Base-by-base conservation (phyloP, 2,888 invertebrate genomes). In the Bellardia pandia region DNA sequence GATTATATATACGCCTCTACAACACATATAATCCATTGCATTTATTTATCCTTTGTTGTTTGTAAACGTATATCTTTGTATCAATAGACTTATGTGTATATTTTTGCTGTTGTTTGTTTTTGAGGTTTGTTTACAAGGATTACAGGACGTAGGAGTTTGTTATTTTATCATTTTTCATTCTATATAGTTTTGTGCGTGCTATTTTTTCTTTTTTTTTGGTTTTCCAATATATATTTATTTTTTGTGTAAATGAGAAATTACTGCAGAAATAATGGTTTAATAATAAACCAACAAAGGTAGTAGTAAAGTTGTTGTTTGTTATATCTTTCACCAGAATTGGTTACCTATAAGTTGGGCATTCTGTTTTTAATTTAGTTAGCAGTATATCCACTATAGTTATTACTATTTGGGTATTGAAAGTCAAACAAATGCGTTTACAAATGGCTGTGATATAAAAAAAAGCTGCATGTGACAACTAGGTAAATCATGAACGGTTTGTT, bases 151-250 rank as follows among this genome's bases (percentile, higher is more conserved):
- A 14, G 6, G 42, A 30, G 53, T 62, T 58, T 86, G 42, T 82
- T 82, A 81, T 83, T 75, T 86, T 75, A 83, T 75, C 74, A 82
- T 82, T 78, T 75, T 66, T 77, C 85, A 81, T 72, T 76, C 53
- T 68, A 69, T 74, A 58, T 16, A 56, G 33, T 56, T 40, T 30
- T 68, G 33, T 78, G 68, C 37, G 16, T 68, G 33, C 37, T 69
- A 14, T 33, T 78, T 14, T 37, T 23, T 53, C 23, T 9, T 40
- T 40, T 4, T 75, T 8, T 6, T 37, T 37, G 37, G 13, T 48
- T 64, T 40, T 14, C 8, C 16, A 7, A 45, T 45, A 7, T 42
- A 1, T 13, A 45, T 11, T 13, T 45, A 42, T 45, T 45, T 37
- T n/a, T 76, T 23, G 16, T 23, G 16, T 14, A 72, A 42, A 23